These are phyloP conservation scores for Dolomedes plantarius DNA, from an alignment of 2,888 invertebrate genomes.

Conservation along the genomic window DNA sequence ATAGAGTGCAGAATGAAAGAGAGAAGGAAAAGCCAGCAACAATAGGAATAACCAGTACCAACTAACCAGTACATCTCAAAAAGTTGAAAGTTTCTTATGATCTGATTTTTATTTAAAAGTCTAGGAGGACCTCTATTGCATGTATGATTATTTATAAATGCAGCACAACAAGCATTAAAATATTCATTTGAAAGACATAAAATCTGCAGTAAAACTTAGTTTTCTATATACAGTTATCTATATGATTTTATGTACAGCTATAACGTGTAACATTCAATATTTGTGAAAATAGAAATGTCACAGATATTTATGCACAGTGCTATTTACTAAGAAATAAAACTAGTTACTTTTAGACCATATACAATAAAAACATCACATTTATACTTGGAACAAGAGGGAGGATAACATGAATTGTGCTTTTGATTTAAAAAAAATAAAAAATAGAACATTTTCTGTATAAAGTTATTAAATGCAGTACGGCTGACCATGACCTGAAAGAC, in stretches of 20 bases:
- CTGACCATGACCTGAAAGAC: no score
- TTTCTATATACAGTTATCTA: neutral
- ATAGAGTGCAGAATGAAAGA: no score
- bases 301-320: neutral
- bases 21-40: no score
- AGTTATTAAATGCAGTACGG: neutral
- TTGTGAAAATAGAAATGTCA: conserved; percentile 17
- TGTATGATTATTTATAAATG: neutral
- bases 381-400: neutral
- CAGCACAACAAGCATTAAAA: conserved; percentile 6
- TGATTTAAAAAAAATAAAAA: neutral
- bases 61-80: no score
- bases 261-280: neutral
- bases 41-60: no score
- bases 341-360: neutral
- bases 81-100: no score
- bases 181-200: neutral
- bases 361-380: neutral
- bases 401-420: neutral
- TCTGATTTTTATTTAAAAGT: no score
- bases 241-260: neutral
- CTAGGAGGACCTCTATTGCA: no score
- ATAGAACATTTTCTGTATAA: neutral
- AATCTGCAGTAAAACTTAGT: neutral
- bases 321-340: neutral